Percentiles rank a stretch among this genome's conserved stretches.
Evolutionary conservation across 37 sponge, comb jelly and placozoan species (phyloP).

Genomic region (Trichoplax adhaerens): DNA sequence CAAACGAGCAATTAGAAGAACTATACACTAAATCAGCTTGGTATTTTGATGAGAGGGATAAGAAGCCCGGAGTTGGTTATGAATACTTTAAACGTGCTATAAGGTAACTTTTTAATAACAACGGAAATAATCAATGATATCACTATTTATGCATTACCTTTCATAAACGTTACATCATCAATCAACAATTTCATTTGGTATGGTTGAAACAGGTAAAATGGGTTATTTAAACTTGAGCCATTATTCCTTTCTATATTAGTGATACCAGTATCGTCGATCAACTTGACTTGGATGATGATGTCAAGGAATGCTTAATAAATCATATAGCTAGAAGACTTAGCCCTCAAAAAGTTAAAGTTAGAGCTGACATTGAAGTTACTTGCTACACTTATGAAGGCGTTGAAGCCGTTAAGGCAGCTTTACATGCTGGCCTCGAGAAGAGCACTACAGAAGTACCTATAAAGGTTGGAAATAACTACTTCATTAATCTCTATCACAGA

Average conservation of each 20-base stretch:
- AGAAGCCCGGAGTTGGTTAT: slow-evolving; percentile 53
- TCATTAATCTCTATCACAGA: not conserved
- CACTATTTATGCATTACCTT: too few relatives aligned
- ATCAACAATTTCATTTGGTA: too few relatives aligned
- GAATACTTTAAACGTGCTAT: slow-evolving; percentile 88
- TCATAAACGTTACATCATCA: too few relatives aligned
- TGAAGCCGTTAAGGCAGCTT: slow-evolving; percentile 82
- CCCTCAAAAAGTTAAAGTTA: slow-evolving; percentile 87
- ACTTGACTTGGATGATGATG: slow-evolving; percentile 21
- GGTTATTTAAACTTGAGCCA: too few relatives aligned
- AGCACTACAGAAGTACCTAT: slow-evolving; percentile 74
- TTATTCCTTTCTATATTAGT: not conserved
- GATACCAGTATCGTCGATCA: slow-evolving; percentile 20
- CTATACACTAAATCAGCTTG: slow-evolving; percentile 87
- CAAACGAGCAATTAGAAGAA: slow-evolving; percentile 75
- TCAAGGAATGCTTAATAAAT: slow-evolving; percentile 41
- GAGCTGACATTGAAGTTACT: slow-evolving; percentile 83
- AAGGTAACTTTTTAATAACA: slow-evolving; percentile 16
- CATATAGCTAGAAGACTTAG: slow-evolving; percentile 81
- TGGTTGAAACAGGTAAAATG: too few relatives aligned
- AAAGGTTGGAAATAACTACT: slow-evolving; percentile 12
- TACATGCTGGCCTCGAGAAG: slow-evolving; percentile 54
- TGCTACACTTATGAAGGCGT: slow-evolving; percentile 97
- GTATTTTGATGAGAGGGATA: slow-evolving; percentile 65
- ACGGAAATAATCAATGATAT: too few relatives aligned